These are phyloP conservation scores for Dasyurus viverrinus DNA, from an alignment of 2,113 vertebrate genomes.

Conservation along the genomic window DNA sequence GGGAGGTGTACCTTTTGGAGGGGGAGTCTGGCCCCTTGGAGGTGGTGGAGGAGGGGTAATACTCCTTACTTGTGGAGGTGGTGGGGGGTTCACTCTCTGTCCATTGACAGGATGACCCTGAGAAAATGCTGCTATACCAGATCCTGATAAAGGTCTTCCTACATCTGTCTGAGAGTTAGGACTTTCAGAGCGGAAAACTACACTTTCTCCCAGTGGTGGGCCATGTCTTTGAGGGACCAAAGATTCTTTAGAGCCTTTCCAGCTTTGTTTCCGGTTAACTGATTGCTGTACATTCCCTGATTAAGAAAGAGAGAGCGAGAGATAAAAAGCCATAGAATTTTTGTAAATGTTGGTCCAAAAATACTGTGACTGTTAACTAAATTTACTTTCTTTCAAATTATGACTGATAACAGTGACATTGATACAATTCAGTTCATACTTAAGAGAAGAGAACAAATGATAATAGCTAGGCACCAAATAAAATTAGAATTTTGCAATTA, in stretches of 20 bases:
- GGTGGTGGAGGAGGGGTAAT: constrained; percentile 93
- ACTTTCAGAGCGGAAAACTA: constrained; percentile 92
- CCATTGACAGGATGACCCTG: constrained; percentile 88
- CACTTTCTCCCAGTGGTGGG: constrained; percentile 88
- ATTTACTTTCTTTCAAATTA: constrained; percentile 36
- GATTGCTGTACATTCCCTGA: constrained; percentile 89
- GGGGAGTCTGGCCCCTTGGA: constrained; percentile 88
- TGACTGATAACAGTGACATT: constrained; percentile 35
- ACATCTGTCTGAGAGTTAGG: constrained; percentile 90
- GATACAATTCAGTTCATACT: not conserved
- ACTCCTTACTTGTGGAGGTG: constrained; percentile 93
- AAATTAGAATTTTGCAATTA: not conserved
- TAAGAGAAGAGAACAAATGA: not conserved
- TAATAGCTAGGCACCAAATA: not conserved
- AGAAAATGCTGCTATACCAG: constrained; percentile 87
- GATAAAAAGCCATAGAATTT: constrained; percentile 49
- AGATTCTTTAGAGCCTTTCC: constrained; percentile 98
- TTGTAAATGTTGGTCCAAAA: constrained; percentile 52
- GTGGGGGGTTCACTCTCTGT: constrained; percentile 92
- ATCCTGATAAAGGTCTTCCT: constrained; percentile 88
- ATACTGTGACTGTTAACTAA: constrained; percentile 30
- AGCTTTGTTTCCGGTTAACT: constrained; percentile 93
- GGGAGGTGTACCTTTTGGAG: constrained; percentile 88
- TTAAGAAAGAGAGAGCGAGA: constrained; percentile 32
- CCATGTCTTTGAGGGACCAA: constrained; percentile 91